Base-by-base conservation (phyloP, 1,140 invertebrate genomes). In the Aphaenogaster floridana region DNA sequence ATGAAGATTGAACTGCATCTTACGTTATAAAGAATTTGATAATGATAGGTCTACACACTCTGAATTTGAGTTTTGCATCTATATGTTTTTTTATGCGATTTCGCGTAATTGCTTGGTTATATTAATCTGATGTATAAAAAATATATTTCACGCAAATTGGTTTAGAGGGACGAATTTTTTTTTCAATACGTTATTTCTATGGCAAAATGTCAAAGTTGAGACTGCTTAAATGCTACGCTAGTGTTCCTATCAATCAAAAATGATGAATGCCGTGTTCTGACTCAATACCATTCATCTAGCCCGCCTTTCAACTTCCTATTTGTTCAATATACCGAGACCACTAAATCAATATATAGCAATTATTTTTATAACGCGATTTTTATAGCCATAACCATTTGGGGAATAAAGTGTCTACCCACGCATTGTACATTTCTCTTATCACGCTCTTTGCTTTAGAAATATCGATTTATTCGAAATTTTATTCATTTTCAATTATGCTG, bases 191-290 rank as follows among this genome's bases (percentile, higher is more conserved):
- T 50, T 50, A 81, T 11, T 78, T 45, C 6, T 13, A 74, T 36
- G 68, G 17, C 28, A 84, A 83, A 74, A 84, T 61, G 42, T 84
- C 80, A 84, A 61, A 84, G 79, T 81, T 81, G 66, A 81, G 68
- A 84, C 28, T 61, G 52, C 54, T 71, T 74, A 83, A 83, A 83
- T 61, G 28, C 39, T 45, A 54, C 54, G 34, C 13, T 61, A 45
- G 15, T 74, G 15, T 61, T 74, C 2, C 52, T 36, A 74, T 84
- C 68, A 74, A 84, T 84, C 54, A 84, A 57, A 74, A 36, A 61
- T 61, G 45, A 84, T 81, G 48, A 21, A 81, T 71, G 17, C n/a
- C 13, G 2, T 21, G 28, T 50, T 80, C 48, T 21, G 13, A 50
- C 45, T 80, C 63, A 17, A 50, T 34, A 79, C 34, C 28, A 36